phyloP scores from a whole-genome alignment of 2,113 vertebrate genomes.

The Herpetotheres cachinnans region DNA sequence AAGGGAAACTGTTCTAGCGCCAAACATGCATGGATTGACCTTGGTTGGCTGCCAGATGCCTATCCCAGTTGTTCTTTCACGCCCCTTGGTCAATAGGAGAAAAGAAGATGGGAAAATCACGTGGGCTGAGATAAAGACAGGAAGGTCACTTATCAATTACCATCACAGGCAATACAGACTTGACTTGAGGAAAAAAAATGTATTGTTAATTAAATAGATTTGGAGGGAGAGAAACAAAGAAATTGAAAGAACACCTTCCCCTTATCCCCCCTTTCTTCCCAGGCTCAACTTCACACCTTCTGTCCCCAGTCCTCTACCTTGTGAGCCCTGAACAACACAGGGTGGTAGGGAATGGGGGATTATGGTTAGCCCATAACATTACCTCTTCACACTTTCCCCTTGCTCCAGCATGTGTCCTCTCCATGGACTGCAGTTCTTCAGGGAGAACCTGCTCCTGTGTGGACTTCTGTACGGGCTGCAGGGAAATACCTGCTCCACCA shows the following conservation, averaged over 20 bases:
- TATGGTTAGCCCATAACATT: not conserved
- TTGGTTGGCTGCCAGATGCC: not conserved
- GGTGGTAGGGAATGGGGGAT: not conserved
- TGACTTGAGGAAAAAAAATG: not conserved
- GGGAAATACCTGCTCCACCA: not conserved
- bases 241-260: not conserved
- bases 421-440: not conserved
- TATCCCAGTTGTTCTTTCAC: not conserved
- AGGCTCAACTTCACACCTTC: not conserved
- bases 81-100: not conserved
- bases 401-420: not conserved
- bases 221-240: not conserved
- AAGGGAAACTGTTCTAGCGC: not conserved
- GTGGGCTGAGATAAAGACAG: no score
- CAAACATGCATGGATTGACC: rapidly evolving
- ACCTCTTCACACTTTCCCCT: not conserved
- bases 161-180: not conserved
- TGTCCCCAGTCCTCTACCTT: not conserved
- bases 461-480: not conserved
- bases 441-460: not conserved
- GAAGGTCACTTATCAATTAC: not conserved
- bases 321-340: not conserved
- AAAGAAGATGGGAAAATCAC: not conserved
- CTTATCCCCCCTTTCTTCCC: not conserved
- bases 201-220: not conserved